Base-by-base conservation (phyloP, 2,797 vertebrate species). In the Labeo calbasu region DNA sequence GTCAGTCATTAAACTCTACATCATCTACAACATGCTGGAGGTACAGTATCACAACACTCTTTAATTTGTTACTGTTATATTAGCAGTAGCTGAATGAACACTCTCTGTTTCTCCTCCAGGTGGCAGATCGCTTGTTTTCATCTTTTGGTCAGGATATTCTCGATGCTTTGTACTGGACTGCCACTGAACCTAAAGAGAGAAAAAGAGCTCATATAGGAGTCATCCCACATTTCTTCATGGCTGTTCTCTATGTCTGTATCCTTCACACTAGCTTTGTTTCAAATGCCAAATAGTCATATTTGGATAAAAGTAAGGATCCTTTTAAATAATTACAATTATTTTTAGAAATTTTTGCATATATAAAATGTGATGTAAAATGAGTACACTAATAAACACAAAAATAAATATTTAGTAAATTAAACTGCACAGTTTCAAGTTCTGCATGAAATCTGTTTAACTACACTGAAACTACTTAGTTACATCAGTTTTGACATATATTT, bases 201-300 rank as follows among this genome's bases (percentile, higher is more conserved):
- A 99, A 97, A 91, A 92, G 97, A 90, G 97, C 97, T 4, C 98
- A 98, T 90, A 97, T 98, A 48, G 97, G 97, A 21, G 96, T 99
- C 86, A 97, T 99, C 80, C 97, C 97, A 83, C 97, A 99, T 92
- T 99, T 99, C 88, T 92, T 99, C 87, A 98, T 99, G 98, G 98
- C 97, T 2, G 97, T 99, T 84, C 94, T 99, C n/a, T 99, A 99
- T 83, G 98, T 99, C 92, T 98, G 97, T 98, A 99, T 99, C 98
- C 97, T 97, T 72, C 19, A 70, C 13, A 75, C 5, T 15, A 43
- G 40, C 13, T n/a, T 85, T 73, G n/a, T 46, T 77, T 68, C 19
- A 28, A 68, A 63, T 36, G 9, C 43, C 25, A 36, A n/a, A 32
- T 32, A 63, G 57, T 63, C 59, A 46, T 28, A 55, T 66, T 53